These are phyloP conservation scores for Unio delphinus DNA, from an alignment of 2,888 invertebrate genomes.

Conservation along the genomic window DNA sequence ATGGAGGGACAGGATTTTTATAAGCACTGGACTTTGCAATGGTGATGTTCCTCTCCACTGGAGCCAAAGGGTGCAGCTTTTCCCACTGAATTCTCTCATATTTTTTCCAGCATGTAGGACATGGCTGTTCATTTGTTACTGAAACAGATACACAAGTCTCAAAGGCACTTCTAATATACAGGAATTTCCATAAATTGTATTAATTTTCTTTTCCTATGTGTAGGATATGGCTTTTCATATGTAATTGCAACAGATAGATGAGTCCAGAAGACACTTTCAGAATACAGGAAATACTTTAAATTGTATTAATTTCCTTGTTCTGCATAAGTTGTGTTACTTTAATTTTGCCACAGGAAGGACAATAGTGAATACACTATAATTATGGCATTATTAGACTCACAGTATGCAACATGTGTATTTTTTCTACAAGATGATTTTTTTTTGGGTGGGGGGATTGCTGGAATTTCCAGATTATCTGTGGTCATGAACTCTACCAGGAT, in stretches of 20 bases:
- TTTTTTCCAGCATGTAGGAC: constrained; percentile 59
- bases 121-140: constrained; percentile 62
- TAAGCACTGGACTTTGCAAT: constrained; percentile 54
- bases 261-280: background rate
- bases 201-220: constrained; percentile 1
- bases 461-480: too few species aligned
- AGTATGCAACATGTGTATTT: too few species aligned
- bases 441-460: too few species aligned
- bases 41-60: constrained; percentile 57
- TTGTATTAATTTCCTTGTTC: background rate
- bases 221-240: constrained; percentile 59
- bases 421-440: too few species aligned
- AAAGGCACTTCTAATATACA: background rate
- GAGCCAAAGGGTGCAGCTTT: constrained; percentile 51
- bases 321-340: too few species aligned
- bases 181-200: too few species aligned
- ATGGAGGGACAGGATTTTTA: constrained; percentile 55
- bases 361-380: too few species aligned
- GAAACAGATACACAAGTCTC: constrained; percentile 15
- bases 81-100: constrained; percentile 59
- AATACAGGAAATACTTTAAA: background rate
- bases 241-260: constrained; percentile 41
- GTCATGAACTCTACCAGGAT: too few species aligned
- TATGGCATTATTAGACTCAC: too few species aligned
- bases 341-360: too few species aligned